Conservation (phyloP, 2,888 invertebrate genomes). For the Abrostola triplasia region DNA sequence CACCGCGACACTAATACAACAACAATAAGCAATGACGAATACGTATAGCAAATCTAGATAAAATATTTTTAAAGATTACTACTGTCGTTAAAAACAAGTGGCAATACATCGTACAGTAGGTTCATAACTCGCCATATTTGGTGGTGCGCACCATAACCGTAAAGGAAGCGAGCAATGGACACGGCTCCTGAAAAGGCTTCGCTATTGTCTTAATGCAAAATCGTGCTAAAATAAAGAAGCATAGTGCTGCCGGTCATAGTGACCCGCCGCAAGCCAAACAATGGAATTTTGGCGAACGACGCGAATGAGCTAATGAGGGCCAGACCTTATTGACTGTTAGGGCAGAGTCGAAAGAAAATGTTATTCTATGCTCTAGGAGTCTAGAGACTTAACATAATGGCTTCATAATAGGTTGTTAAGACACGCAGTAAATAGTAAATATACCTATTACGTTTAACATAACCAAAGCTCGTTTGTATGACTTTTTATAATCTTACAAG, state of each 20-base stretch:
- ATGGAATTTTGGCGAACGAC: conserved; percentile 32
- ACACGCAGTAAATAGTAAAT: too few relatives aligned
- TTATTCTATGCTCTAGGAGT: too few relatives aligned
- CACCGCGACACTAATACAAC: not conserved
- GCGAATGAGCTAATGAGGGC: conserved; percentile 18
- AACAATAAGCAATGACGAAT: conserved; percentile 10
- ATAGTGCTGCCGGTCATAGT: conserved; percentile 18
- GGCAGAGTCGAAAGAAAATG: not conserved
- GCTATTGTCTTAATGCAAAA: conserved; percentile 71
- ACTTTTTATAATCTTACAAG: too few relatives aligned
- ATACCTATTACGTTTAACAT: too few relatives aligned
- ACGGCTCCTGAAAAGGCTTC: conserved; percentile 58
- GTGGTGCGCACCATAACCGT: conserved; percentile 58
- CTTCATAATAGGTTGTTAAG: too few relatives aligned
- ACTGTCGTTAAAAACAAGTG: conserved; percentile 60
- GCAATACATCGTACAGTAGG: conserved; percentile 61
- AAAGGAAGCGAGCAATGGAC: conserved; percentile 70
- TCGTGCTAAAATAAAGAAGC: conserved; percentile 52
- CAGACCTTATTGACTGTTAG: not conserved
- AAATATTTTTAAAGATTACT: conserved; percentile 29
- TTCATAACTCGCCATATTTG: conserved; percentile 59
- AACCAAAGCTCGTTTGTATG: too few relatives aligned
- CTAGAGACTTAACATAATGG: too few relatives aligned
- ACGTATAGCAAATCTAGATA: conserved; percentile 26
- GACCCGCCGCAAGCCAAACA: conserved; percentile 20